Evolutionary conservation across 2,113 vertebrate genomes (phyloP).

Genomic region (Etheostoma cragini): DNA sequence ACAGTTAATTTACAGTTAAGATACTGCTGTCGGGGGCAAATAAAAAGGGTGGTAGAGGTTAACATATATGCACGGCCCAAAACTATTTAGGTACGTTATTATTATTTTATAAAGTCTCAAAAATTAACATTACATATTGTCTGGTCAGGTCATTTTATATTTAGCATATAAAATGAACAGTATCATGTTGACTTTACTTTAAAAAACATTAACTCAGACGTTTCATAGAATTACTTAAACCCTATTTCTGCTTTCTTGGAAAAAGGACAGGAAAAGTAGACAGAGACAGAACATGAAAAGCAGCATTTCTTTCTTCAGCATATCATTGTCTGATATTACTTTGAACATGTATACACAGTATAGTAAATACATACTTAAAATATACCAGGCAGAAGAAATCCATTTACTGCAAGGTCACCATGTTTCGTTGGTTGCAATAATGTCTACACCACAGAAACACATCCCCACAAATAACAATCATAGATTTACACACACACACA

Average conservation of each 20-base stretch:
- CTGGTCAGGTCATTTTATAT: constrained; percentile 1
- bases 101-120: neutral
- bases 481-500: constrained; percentile 8
- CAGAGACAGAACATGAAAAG: neutral
- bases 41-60: neutral
- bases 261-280: neutral
- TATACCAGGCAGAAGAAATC: neutral
- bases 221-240: neutral
- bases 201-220: neutral
- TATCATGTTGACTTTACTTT: neutral
- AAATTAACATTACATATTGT: neutral
- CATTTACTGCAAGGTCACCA: neutral
- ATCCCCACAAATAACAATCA: constrained; percentile 22
- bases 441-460: constrained; percentile 6
- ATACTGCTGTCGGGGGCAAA: neutral
- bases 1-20: neutral
- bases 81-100: neutral
- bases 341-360: neutral
- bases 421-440: neutral
- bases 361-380: neutral
- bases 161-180: neutral
- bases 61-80: too few relatives aligned
- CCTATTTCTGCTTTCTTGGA: neutral
- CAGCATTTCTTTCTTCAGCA: neutral
- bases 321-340: neutral